Evolutionary conservation across 2,888 invertebrate genomes (phyloP), one percentile per base, ranked within the genome.

Genomic region (Loripinus fragilis): DNA sequence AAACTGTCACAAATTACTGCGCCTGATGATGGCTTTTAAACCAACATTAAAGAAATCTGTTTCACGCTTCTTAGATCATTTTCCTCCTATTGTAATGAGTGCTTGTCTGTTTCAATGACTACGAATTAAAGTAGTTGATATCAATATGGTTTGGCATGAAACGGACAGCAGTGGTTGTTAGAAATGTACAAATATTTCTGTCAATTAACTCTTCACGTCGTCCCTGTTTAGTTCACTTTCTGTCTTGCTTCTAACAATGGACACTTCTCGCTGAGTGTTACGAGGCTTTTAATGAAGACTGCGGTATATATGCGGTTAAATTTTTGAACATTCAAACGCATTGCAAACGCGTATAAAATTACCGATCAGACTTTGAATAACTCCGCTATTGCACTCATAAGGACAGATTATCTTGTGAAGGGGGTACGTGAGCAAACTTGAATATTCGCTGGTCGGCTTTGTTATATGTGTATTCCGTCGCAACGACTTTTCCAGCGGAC

Each of bases 141-240:
- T 78, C 76, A 78, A 83, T 74, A 42, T 73, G 66, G 60, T 55
- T 77, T 80, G 83, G 80, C 83, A 73, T 80, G 71, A 77, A 78
- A 80, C 64, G 52, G 83, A 76, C 80, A 80, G 50, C 64, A 74
- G 77, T 83, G 76, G 80, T 71, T 83, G 80, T 80, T 78, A 75
- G 76, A 82, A 72, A 74, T 77, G 76, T 76, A 83, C 83, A 80
- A 77, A 71, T 78, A 74, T 76, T 64, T 45, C 71, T 52, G 52
- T 69, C 72, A 45, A 41, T 71, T 67, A 67, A 42, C 67, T 67
- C 45, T 45, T 42, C 67, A 65, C 28, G 65, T 52, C 52, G 23
- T 52, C 52, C 33, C 5, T 12, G 60, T 33, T 60, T 20, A 33
- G 25, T 60, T 60, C 60, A 60, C 60, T 60, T 33, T 60, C 60